A percentile compares a stretch with the other conserved stretches of the same genome.
Evolutionary conservation across 1,140 invertebrate species (phyloP).

Genomic region (Agrilus planipennis): DNA sequence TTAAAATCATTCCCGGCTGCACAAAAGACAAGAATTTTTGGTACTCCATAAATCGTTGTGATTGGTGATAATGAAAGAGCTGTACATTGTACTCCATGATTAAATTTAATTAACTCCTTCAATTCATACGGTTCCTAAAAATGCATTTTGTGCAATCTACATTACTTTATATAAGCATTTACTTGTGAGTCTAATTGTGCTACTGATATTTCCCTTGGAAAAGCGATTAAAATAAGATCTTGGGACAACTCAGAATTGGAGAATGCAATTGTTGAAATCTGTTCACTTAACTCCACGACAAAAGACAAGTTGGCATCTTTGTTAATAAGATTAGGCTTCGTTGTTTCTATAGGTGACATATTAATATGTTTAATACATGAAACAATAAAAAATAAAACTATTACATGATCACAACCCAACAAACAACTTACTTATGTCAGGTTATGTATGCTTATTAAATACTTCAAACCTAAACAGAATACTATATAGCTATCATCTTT

Average conservation of each 20-base stretch:
- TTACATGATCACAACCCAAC: too few relatives aligned
- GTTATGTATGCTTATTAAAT: too few relatives aligned
- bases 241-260: slow-evolving; percentile 31
- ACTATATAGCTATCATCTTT: too few relatives aligned
- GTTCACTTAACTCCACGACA: too few relatives aligned
- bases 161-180: slow-evolving; percentile 3
- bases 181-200: slow-evolving; percentile 21
- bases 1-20: slow-evolving; percentile 44
- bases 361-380: too few relatives aligned
- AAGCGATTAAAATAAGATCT: slow-evolving; percentile 29
- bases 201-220: slow-evolving; percentile 25
- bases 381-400: too few relatives aligned
- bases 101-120: slow-evolving; percentile 32
- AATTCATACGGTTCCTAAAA: slow-evolving; percentile 22
- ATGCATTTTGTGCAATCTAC: not conserved
- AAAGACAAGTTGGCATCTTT: too few relatives aligned
- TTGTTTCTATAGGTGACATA: too few relatives aligned
- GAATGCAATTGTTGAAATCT: slow-evolving; percentile 25
- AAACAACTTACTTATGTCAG: too few relatives aligned
- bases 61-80: slow-evolving; percentile 48
- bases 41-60: slow-evolving; percentile 45
- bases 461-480: too few relatives aligned
- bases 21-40: slow-evolving; percentile 45
- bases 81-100: slow-evolving; percentile 40
- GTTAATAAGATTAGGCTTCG: too few relatives aligned